Conservation (phyloP, 1,140 invertebrate species). For the Rhyzopertha dominica region DNA sequence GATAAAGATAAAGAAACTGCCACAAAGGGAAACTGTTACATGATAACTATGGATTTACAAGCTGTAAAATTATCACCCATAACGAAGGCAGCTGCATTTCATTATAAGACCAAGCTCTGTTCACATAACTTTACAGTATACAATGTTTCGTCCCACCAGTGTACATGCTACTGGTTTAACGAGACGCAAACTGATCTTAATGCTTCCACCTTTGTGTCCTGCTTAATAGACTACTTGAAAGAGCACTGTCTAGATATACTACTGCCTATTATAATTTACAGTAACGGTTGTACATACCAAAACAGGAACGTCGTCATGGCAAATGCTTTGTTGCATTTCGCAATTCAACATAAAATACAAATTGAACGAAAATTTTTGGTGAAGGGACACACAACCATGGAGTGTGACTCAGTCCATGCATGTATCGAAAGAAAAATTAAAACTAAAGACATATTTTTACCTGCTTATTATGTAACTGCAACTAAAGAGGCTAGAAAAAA, state of each 20-base stretch:
- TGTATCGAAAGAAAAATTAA: slow-evolving; percentile 30
- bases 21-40: slow-evolving; percentile 15
- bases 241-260: no score
- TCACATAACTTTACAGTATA: slow-evolving; percentile 47
- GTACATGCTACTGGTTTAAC: slow-evolving; percentile 20
- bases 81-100: slow-evolving; percentile 41
- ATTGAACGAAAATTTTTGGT: slow-evolving; percentile 26
- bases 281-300: slow-evolving; percentile 17
- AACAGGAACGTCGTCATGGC: slow-evolving; percentile 19
- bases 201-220: slow-evolving; percentile 41
- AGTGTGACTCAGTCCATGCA: slow-evolving; percentile 37
- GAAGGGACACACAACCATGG: slow-evolving; percentile 42
- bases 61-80: slow-evolving; percentile 40
- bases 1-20: slow-evolving; percentile 23
- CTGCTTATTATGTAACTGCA: slow-evolving; percentile 26
- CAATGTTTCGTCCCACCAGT: slow-evolving; percentile 36
- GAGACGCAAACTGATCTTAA: slow-evolving; percentile 37
- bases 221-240: slow-evolving; percentile 6
- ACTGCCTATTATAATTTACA: slow-evolving; percentile 14
- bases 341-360: slow-evolving; percentile 12
- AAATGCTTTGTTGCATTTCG: slow-evolving; percentile 18
- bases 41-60: slow-evolving; percentile 40
- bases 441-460: slow-evolving; percentile 23
- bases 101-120: slow-evolving; percentile 46
- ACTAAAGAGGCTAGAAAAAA: slow-evolving; percentile 28